These are phyloP conservation scores for Drosophila albomicans DNA, from an alignment of 1,140 invertebrate species.

Conservation along the genomic window DNA sequence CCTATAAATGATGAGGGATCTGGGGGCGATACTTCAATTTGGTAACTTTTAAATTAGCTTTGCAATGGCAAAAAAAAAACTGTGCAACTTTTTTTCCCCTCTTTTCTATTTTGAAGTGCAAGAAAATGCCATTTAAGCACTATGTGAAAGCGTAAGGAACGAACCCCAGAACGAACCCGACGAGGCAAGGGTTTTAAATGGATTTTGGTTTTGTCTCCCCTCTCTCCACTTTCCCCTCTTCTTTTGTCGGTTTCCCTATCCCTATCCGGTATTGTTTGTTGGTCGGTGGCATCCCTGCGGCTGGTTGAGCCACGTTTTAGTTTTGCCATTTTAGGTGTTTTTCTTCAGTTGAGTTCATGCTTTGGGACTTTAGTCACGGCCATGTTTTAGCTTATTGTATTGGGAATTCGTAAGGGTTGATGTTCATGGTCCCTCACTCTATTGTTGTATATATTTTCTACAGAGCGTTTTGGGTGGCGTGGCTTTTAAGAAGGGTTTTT, in stretches of 20 bases:
- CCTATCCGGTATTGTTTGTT: constrained; percentile 18
- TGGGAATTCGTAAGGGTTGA: constrained; percentile 66
- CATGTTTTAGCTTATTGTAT: constrained; percentile 72
- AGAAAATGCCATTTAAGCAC: constrained; percentile 71
- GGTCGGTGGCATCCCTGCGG: constrained; percentile 38
- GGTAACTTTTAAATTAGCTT: constrained; percentile 82
- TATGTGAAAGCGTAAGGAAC: constrained; percentile 37
- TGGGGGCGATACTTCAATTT: constrained; percentile 65
- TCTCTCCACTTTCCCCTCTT: not conserved
- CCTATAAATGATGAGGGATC: constrained; percentile 52
- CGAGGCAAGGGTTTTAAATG: constrained; percentile 71
- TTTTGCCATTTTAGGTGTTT: constrained; percentile 79
- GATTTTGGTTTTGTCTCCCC: constrained; percentile 65
- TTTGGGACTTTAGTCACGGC: constrained; percentile 47
- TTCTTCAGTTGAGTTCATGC: constrained; percentile 55
- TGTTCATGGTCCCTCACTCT: constrained; percentile 22
- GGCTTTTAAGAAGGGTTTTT: constrained; percentile 21
- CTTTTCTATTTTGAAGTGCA: constrained; percentile 46
- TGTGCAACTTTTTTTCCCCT: constrained; percentile 46
- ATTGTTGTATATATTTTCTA: constrained; percentile 76
- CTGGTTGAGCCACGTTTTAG: constrained; percentile 72
- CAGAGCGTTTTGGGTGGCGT: constrained; percentile 40
- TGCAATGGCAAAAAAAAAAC: constrained; percentile 55
- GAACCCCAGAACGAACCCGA: constrained; percentile 42
- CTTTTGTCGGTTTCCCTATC: not conserved